These are phyloP conservation scores for Morelia viridis DNA, from an alignment of 2,797 vertebrate species.

Conservation along the genomic window DNA sequence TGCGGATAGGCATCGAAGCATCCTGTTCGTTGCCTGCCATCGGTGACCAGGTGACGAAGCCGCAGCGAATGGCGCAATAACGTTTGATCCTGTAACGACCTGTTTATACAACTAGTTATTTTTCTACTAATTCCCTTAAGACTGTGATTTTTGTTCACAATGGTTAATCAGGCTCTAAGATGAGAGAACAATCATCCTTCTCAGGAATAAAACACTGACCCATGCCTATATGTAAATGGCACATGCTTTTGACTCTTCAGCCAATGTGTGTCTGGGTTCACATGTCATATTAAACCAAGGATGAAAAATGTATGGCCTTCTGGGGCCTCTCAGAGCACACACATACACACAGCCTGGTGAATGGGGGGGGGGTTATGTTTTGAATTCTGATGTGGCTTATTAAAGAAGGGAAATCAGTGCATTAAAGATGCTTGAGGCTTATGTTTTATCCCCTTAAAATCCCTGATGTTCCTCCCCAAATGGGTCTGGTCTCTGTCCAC, in stretches of 20 bases:
- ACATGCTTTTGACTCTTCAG: background rate
- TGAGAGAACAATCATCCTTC: background rate
- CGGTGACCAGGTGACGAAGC: constrained; percentile 28
- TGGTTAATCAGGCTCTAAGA: background rate
- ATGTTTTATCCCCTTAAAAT: no score
- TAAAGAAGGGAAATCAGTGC: background rate
- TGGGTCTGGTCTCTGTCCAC: no score
- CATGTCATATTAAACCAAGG: background rate
- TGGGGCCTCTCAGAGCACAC: background rate
- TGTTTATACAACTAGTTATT: constrained; percentile 17
- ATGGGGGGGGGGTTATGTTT: background rate
- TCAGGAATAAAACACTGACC: background rate
- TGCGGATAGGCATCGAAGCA: background rate
- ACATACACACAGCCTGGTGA: background rate
- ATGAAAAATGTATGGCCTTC: background rate
- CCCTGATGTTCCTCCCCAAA: no score
- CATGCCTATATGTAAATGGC: background rate
- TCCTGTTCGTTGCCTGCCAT: constrained; percentile 57
- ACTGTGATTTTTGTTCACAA: constrained; percentile 34
- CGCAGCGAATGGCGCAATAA: constrained; percentile 9
- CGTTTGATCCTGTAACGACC: constrained; percentile 28
- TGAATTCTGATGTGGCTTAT: background rate
- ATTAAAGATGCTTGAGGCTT: no score
- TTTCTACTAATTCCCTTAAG: constrained; percentile 14
- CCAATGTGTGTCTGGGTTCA: background rate